A percentile compares a stretch with the other conserved stretches of the same genome.
Evolutionary conservation across 2,888 invertebrate genomes (phyloP).

Genomic region (Herminia tarsipennalis): DNA sequence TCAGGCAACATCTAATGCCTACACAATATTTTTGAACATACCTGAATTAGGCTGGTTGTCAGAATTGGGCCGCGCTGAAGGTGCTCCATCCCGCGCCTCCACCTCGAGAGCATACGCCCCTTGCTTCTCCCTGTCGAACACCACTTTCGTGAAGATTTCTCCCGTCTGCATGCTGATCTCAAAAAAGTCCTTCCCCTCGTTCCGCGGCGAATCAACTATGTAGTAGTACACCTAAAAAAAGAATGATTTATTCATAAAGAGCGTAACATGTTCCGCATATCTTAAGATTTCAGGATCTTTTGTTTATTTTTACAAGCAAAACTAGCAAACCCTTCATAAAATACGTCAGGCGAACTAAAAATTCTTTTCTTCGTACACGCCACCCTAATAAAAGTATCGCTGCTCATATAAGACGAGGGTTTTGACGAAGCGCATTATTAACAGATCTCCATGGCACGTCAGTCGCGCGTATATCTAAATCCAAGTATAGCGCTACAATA

Average conservation of each 20-base stretch:
- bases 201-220: constrained; percentile 95
- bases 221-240: constrained; percentile 94
- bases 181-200: constrained; percentile 98
- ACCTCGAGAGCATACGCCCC: constrained; percentile 99
- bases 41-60: constrained; percentile 98
- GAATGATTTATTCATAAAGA: constrained; percentile 53
- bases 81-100: constrained; percentile 97
- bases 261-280: constrained; percentile 48
- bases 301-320: constrained; percentile 50
- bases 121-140: constrained; percentile 99
- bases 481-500: constrained; percentile 20
- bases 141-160: constrained; percentile 97
- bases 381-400: constrained; percentile 30
- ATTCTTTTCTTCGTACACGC: constrained; percentile 21
- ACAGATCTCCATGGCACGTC: constrained; percentile 2
- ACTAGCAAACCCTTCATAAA: constrained; percentile 40
- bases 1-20: neutral
- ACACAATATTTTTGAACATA: constrained; percentile 56
- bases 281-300: constrained; percentile 47
- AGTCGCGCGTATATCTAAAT: constrained; percentile 11
- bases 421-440: constrained; percentile 22
- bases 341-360: constrained; percentile 29
- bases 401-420: constrained; percentile 19
- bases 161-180: constrained; percentile 98
- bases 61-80: constrained; percentile 97